Evolutionary conservation across 2,113 vertebrate genomes (phyloP), one percentile per base, ranked within the genome.

Genomic region (Dolichotis patagonum): DNA sequence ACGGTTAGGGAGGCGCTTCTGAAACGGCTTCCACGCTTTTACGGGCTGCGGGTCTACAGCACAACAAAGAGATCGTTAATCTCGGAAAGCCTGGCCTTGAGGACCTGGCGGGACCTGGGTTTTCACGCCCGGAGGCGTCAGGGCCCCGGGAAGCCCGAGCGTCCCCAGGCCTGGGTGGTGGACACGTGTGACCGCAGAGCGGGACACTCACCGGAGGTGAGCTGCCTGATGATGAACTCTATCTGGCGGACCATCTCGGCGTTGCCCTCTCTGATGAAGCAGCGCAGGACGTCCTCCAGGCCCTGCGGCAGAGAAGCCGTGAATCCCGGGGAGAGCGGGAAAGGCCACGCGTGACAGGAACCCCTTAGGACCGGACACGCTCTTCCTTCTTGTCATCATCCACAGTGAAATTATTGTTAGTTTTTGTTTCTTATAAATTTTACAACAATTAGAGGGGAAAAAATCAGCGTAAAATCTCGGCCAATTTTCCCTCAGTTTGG

Each of bases 221-320:
- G 99, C 83, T 99, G 99, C 97, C 98, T 99, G 96, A 99, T 99
- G 98, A 99, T 99, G 90, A 99, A 99, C 96, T 99, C 99, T 56
- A 99, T 99, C 98, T 99, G 99, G 87, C 99, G 99, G 98, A 99
- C 99, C 98, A 99, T 99, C 95, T 99, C 99, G 1, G 99, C 98
- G 26, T 98, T 99, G 96, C 99, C 99, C 97, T 99, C 99, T 98
- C 99, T 99, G 97, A 99, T 98, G 98, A 99, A 99, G 98, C 99
- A 99, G 92, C 97, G 97, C 32, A 99, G 98, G 96, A 99, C 99
- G 98, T 99, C 99, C 97, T 99, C 99, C 98, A 99, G 98, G 69
- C 99, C 99, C 99, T 99, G 89, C 22, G 94, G 85, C 8, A 46
- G 9, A 38, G 49, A 22, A 24, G 88, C 12, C 60, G 58, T 98